A percentile compares a stretch with the other conserved stretches of the same genome.
Conservation (phyloP, 2,888 invertebrate species). For the Anaspis maculata region DNA sequence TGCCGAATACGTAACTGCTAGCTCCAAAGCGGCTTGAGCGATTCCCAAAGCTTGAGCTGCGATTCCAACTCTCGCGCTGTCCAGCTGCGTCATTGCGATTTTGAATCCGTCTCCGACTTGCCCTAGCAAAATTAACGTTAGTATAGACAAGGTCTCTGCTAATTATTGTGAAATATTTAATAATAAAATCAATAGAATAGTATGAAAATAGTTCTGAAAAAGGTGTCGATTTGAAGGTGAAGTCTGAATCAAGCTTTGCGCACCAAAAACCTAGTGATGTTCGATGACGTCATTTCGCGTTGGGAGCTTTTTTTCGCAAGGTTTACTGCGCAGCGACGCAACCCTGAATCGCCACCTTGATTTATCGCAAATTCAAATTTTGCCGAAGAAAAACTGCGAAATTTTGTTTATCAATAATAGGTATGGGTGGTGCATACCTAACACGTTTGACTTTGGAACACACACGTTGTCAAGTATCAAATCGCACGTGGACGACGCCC, state of each 20-base stretch:
- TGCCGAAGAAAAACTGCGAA: too few relatives aligned
- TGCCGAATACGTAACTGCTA: constrained; percentile 59
- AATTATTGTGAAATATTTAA: not conserved
- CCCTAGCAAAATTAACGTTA: constrained; percentile 34
- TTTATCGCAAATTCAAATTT: too few relatives aligned
- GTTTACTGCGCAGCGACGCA: not conserved
- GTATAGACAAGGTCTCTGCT: not conserved
- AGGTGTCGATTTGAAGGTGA: too few relatives aligned
- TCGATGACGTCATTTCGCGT: too few relatives aligned
- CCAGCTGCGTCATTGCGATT: constrained; percentile 63
- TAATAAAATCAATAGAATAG: too few relatives aligned
- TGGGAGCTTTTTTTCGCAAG: too few relatives aligned
- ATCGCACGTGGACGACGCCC: constrained; percentile 63
- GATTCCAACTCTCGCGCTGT: constrained; percentile 66
- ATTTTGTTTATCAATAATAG: too few relatives aligned
- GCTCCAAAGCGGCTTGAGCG: constrained; percentile 66
- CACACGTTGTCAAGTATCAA: constrained; percentile 59
- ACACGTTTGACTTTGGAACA: constrained; percentile 49
- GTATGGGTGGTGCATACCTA: constrained; percentile 27
- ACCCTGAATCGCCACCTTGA: too few relatives aligned
- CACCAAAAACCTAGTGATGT: too few relatives aligned
- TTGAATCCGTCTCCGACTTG: constrained; percentile 59
- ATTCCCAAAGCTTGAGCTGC: constrained; percentile 70
- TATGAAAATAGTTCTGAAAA: too few relatives aligned
- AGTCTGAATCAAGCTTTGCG: too few relatives aligned